Conservation (phyloP, 2,888 invertebrate species). For the Agrotis ipsilon region DNA sequence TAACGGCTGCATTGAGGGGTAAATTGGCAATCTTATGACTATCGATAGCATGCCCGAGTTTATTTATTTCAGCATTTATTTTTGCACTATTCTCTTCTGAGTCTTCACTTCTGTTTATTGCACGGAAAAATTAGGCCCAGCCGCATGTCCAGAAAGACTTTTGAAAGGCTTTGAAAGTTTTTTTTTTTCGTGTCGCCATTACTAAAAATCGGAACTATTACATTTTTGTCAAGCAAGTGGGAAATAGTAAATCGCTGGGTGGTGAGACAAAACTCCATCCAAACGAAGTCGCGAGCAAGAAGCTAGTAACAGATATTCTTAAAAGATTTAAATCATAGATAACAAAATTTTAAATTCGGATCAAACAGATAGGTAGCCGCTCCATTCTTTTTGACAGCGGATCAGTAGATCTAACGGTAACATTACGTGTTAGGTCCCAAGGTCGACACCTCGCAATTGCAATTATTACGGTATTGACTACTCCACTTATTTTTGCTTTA, state of each 20-base stretch:
- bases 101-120: too few relatives aligned
- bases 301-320: too few relatives aligned
- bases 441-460: conserved; percentile 40
- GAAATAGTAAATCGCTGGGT: too few relatives aligned
- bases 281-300: too few relatives aligned
- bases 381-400: neutral
- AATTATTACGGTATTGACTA: conserved; percentile 47
- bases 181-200: too few relatives aligned
- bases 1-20: neutral
- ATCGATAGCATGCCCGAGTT: neutral
- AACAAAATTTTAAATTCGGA: neutral
- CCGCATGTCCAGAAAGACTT: too few relatives aligned
- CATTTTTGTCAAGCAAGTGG: too few relatives aligned
- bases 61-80: neutral
- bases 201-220: too few relatives aligned
- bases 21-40: neutral
- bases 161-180: too few relatives aligned
- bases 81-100: too few relatives aligned
- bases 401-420: conserved; percentile 34
- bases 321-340: neutral
- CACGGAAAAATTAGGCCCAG: too few relatives aligned
- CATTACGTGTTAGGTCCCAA: conserved; percentile 57
- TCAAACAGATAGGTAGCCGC: neutral
- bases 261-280: too few relatives aligned
- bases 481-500: conserved; percentile 37